Conservation (phyloP, 2,797 vertebrate species). For the Glossophaga mutica region DNA sequence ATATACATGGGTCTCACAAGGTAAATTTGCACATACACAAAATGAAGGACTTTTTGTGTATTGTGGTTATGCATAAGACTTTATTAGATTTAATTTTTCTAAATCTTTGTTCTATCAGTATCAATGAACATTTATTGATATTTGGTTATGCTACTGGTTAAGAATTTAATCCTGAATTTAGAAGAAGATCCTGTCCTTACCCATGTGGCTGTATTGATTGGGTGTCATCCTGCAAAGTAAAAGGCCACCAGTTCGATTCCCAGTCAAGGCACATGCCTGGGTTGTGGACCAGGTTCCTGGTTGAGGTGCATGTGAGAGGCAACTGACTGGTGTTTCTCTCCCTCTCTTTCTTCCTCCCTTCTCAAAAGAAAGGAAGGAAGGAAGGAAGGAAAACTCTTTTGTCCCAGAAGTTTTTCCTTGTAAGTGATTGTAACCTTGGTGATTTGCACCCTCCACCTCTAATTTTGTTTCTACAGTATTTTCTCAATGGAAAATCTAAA, state of each 20-base stretch:
- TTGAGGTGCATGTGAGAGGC: not conserved
- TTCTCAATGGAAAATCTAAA: conserved; percentile 17
- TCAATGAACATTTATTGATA: not conserved
- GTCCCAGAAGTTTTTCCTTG: not conserved
- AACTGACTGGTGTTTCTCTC: not conserved
- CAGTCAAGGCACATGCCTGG: not conserved
- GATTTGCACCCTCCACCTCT: not conserved
- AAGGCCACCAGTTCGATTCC: not conserved
- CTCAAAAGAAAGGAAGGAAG: not conserved
- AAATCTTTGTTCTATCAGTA: not conserved
- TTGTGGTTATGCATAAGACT: not conserved
- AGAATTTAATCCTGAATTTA: not conserved
- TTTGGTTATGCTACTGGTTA: not conserved
- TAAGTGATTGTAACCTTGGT: conserved; percentile 5
- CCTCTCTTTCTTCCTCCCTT: not conserved
- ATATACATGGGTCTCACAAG: not conserved
- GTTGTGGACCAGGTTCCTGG: not conserved
- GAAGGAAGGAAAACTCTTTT: not conserved
- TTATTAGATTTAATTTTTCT: not conserved
- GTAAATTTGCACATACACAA: not conserved
- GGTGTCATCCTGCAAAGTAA: not conserved
- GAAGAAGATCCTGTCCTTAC: not conserved
- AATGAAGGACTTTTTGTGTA: not conserved
- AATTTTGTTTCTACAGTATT: not conserved
- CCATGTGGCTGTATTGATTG: not conserved